phyloP scores from a whole-genome alignment of 2,797 vertebrate genomes.

The Acrocephalus scirpaceus region DNA sequence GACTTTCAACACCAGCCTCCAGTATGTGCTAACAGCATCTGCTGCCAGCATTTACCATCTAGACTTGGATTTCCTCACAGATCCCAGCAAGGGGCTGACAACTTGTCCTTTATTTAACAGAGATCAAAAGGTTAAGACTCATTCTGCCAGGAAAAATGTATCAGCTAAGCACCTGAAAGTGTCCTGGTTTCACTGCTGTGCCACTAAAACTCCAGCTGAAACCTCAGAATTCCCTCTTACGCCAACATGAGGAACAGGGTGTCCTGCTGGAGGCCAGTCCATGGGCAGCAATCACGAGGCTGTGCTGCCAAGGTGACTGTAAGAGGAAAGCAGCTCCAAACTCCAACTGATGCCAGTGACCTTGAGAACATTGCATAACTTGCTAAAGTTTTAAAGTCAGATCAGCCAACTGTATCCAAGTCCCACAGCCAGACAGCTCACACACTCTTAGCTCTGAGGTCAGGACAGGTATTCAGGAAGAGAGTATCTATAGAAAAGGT shows the following conservation, averaged over 20 bases:
- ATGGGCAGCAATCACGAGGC: background rate
- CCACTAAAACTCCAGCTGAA: background rate
- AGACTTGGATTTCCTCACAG: background rate
- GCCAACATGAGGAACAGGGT: accelerated
- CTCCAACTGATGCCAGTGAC: background rate
- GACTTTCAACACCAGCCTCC: background rate
- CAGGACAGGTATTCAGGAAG: background rate
- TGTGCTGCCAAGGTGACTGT: background rate
- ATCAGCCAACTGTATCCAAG: background rate
- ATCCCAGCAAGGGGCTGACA: background rate
- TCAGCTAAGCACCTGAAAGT: background rate
- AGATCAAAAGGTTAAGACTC: background rate
- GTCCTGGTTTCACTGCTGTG: background rate
- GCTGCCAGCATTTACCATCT: background rate
- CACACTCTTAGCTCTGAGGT: background rate
- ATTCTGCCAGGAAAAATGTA: background rate
- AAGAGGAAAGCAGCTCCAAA: background rate
- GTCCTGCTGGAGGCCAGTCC: background rate
- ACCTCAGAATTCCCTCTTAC: background rate
- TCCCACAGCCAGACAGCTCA: background rate
- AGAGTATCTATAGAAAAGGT: background rate
- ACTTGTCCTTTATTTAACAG: background rate
- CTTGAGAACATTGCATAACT: slow-evolving; percentile 19
- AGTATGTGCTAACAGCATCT: background rate
- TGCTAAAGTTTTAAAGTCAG: background rate